Evolutionary conservation across 2,797 vertebrate genomes (phyloP), one percentile per base, ranked within the genome.

Genomic region (Linurgus olivaceus): DNA sequence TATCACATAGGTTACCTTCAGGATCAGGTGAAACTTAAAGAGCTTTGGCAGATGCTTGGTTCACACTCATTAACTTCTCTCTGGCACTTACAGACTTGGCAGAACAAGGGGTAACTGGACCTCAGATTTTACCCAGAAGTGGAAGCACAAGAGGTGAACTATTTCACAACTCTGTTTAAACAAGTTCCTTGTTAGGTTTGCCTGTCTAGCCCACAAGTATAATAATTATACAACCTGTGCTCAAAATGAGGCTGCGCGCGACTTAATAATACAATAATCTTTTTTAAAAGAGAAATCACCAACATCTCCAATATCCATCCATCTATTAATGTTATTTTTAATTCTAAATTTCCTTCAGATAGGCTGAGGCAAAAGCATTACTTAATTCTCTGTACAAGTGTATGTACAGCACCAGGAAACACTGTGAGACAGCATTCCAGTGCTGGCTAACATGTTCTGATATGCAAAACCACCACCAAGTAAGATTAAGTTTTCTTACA

Each of bases 131-230:
- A 89, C 78, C n/a, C 91, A 89, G 80, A 77, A 93, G 84, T 91
- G 87, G 94, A 93, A 96, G 89, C 66, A 83, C 40, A 83, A 91
- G 89, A 93, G 50, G 42, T 62, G 78, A 93, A 86, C 78, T 75
- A 68, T 94, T 96, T 96, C 94, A 82, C 90, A 96, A 95, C 52
- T 72, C 76, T 91, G 52, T 93, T 95, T 78, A 87, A 96, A 93
- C 92, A 96, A 47, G 87, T 68, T 92, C 65, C 68, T 67, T 40
- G 61, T 71, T 93, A 37, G 78, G 75, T 83, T 82, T 89, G 80
- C 84, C 75, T 82, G 90, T 93, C 81, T 89, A 35, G 68, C 33
- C 61, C 78, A 62, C 72, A 80, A 40, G 52, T 48, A 87, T 51
- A 91, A 94, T 86, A 90, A 89, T 94, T 93, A 95, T 86, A 93